Evolutionary conservation across 2,888 invertebrate genomes (phyloP).

Genomic region (Busseola fusca): DNA sequence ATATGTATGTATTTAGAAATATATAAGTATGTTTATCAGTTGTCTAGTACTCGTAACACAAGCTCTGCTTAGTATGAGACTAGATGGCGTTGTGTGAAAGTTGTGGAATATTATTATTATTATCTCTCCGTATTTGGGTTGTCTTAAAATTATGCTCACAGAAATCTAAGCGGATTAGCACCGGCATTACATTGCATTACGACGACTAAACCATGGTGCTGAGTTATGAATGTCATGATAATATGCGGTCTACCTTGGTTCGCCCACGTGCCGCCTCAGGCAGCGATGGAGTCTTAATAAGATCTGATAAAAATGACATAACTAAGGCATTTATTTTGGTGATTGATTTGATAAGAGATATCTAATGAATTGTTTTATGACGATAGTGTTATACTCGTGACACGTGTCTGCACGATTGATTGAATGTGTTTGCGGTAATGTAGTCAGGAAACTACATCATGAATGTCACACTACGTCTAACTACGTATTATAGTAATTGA

Average conservation of each 20-base stretch:
- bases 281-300: conserved; percentile 50
- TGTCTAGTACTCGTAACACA: too few species aligned
- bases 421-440: background rate
- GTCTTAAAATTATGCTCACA: conserved; percentile 11
- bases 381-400: background rate
- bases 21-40: too few species aligned
- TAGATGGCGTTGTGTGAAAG: too few species aligned
- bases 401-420: background rate
- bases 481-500: too few species aligned
- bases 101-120: too few species aligned
- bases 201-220: conserved; percentile 15
- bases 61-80: too few species aligned
- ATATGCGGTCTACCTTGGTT: conserved; percentile 44
- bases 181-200: conserved; percentile 20
- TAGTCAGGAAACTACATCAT: background rate
- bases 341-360: conserved; percentile 9
- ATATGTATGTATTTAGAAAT: too few species aligned
- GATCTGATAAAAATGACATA: conserved; percentile 30
- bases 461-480: background rate
- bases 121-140: background rate
- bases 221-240: conserved; percentile 20
- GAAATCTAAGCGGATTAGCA: conserved; percentile 7
- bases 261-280: conserved; percentile 68
- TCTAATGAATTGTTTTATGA: conserved; percentile 11
- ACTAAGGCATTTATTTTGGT: conserved; percentile 13